Evolutionary conservation across 2,888 invertebrate genomes (phyloP), one percentile per base, ranked within the genome.

Genomic region (Chymomyza amoena): DNA sequence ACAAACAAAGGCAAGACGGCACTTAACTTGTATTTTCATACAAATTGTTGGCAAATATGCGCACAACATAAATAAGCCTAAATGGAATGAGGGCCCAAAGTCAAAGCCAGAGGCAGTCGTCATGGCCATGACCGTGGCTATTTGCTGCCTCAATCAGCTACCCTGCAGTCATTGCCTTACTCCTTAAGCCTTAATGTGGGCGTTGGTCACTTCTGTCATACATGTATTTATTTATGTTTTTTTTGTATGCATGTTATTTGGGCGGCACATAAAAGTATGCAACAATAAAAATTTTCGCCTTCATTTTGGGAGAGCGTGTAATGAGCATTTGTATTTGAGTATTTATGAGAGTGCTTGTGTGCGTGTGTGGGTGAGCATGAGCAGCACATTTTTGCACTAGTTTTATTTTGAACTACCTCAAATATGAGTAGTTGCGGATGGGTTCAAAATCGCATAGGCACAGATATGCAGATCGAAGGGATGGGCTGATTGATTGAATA

Each of bases 31-130:
- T 39, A 45, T 50, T 62, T 62, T 72, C 16, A n/a, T 64, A 75
- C 87, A 84, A 84, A 87, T 83, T 85, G 77, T 70, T 73, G 73
- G 76, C 88, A 84, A 84, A 84, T 84, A 82, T 84, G 85, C 77
- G 75, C 64, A 73, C 64, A 71, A 85, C 80, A 84, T 87, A 82
- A 84, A 84, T 77, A 87, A 82, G 59, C 9, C 6, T 36, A 72
- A 66, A 39, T 18, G 28, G 52, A 5, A 6, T 45, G 39, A n/a
- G n/a, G 52, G 56, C 32, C 15, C 28, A 57, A 45, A 45, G 39
- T 45, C 39, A 45, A 45, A 45, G 39, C 39, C 39, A 45, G 4
- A 10, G 39, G 39, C 39, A 45, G 39, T 45, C 39, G 39, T 45
- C 39, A 45, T 45, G 39, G 39, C 10, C 13, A 45, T 45, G 39